Evolutionary conservation across 1,140 invertebrate species (phyloP).

Genomic region (Medauroidea extradentata): DNA sequence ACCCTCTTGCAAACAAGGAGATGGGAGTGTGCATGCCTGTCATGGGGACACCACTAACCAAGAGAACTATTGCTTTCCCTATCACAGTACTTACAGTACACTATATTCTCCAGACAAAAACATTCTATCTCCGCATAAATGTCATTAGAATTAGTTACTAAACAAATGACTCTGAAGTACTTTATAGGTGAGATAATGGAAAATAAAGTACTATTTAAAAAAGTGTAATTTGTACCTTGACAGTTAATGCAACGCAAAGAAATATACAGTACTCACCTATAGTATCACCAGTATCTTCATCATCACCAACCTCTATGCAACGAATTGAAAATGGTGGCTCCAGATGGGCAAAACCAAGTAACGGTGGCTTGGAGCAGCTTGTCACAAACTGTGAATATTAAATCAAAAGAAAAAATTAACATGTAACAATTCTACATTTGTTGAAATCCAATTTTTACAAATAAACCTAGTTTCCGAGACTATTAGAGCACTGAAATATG

Average conservation of each 20-base stretch:
- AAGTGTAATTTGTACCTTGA: not conserved
- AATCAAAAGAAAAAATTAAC: slow-evolving; percentile 33
- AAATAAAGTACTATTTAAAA: not conserved
- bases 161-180: too few relatives aligned
- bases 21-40: too few relatives aligned
- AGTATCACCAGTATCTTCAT: slow-evolving; percentile 96
- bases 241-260: not conserved
- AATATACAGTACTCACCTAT: slow-evolving; percentile 57
- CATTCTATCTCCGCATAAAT: too few relatives aligned
- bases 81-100: too few relatives aligned
- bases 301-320: slow-evolving; percentile 97
- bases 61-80: too few relatives aligned
- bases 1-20: too few relatives aligned
- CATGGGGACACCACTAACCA: too few relatives aligned
- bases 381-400: slow-evolving; percentile 99
- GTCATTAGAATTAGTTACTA: too few relatives aligned
- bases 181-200: too few relatives aligned
- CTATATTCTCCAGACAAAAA: too few relatives aligned
- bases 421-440: not conserved
- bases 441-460: not conserved
- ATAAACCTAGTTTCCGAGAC: not conserved
- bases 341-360: slow-evolving; percentile 94
- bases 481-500: not conserved
- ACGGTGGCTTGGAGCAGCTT: slow-evolving; percentile 95
- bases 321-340: slow-evolving; percentile 99